Evolutionary conservation across 2,113 vertebrate species (phyloP), one percentile per base, ranked within the genome.

Genomic region (Equus przewalskii): DNA sequence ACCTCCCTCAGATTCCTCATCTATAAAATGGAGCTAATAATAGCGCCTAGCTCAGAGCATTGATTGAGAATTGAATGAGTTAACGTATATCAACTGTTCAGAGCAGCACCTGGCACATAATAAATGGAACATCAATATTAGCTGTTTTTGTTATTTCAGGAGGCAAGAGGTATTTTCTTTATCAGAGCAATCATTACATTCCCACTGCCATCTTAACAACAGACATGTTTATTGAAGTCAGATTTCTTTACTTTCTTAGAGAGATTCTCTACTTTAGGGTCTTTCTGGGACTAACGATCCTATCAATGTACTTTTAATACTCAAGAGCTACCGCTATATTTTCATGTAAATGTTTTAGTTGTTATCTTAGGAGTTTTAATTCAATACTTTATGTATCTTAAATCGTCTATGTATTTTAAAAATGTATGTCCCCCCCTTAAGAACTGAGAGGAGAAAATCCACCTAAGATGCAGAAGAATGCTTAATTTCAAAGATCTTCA

Each of bases 281-380:
- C 7, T 76, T 91, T 62, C 28, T 41, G 58, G 5, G 56, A 44
- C 65, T 89, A 64, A 21, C 12, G 87, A 46, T 82, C 36, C 26
- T 64, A 30, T 54, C n/a, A 58, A 80, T 79, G 87, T 75, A 44
- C 8, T 41, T 73, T 82, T 86, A 94, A 49, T 78, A 65, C 28
- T 84, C 26, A 82, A 24, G 22, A 49, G 24, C 67, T 46, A 72
- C 24, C 67, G 12, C 13, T 51, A 26, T 92, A 12, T 91, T 96
- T 97, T 94, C 64, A 62, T 58, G 13, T 80, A 87, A 92, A 83
- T 90, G 11, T 76, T 67, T 76, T 78, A 79, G 54, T 79, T 83
- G 87, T 65, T 79, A 54, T 87, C 16, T 73, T 86, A 49, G 19
- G 28, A 60, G 36, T 93, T 96, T 91, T 49, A 56, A 81, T 67